Base-by-base conservation (phyloP, 2,113 vertebrate genomes). In the Turdus rufiventris region DNA sequence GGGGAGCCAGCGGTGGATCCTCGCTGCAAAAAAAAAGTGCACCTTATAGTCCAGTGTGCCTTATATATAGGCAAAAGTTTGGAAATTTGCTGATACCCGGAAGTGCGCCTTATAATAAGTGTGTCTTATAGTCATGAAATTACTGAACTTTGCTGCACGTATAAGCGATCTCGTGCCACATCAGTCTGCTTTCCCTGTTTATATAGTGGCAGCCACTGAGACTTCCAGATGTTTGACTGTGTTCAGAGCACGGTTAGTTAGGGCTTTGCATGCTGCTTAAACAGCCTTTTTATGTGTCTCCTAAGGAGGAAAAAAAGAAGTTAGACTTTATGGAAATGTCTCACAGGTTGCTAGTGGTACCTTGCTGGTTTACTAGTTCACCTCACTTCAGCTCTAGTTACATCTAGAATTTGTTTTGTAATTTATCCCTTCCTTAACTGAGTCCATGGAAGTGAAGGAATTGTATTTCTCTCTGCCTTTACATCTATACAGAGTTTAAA, bases 321-420 rank as follows among this genome's bases (percentile, higher is more conserved):
- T 50, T 43, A 50, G 26, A 48, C 60, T 81, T 77, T 12, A 50
- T 89, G 51, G 84, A 86, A 91, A 67, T 43, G 51, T 54, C 60
- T 74, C 1, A 1, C 47, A 71, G 72, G 42, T 76, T 56, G 70
- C 38, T 80, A 89, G 65, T 0, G 0, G 63, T 87, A 74, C 65
- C 84, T 92, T 81, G 25, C 66, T 78, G 53, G 24, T 62, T 81
- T 93, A 61, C 53, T 79, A 78, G 62, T 82, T 94, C 74, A 72
- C 66, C 73, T 91, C 48, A 26, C 48, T 89, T 96, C 77, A 96
- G 84, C 73, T 91, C 26, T 16, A 36, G 85, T 68, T 88, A 48
- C n/a, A 47, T 68, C 66, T 93, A 88, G 45, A 79, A 75, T 85
- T 88, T 89, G 47, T 65, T 78, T 81, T 89, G 74, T 89, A 91